Base-by-base conservation (phyloP, 64 coral and sea anemone genomes). In the Pachyseris speciosa region DNA sequence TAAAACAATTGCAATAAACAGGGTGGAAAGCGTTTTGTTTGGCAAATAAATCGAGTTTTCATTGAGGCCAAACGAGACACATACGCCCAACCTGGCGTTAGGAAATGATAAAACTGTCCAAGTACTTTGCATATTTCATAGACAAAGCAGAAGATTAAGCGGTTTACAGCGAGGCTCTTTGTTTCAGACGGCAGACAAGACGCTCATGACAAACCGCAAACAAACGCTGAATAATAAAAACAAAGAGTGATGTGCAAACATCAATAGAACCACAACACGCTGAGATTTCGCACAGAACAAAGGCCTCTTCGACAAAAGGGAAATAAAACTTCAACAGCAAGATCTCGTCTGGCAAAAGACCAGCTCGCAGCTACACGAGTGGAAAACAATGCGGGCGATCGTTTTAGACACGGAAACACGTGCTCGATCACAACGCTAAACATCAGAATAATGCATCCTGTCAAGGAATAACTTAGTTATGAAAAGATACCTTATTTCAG, bases 41-140 rank as follows among this genome's bases (percentile, higher is more conserved):
- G 22, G 5, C 6, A 61, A 25, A 20, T 6, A 61, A 25, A 25
- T 7, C 22, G 4, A 25, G 0, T 61, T 4, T 45, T 24, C 20
- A 33, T 8, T 16, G 27, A 68, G 15, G n/a, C 2, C 2, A 44
- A 49, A 10, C 15, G 13, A 7, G 24, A 51, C 73, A 76, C 8
- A n/a, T 31, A 17, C 27, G 0, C 16, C 10, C 12, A 41, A 37
- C 19, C 28, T 41, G 77, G 52, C 22, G 33, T 52, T 5, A 50
- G 26, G 11, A 30, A 75, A 34, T n/a, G 7, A 20, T 29, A 9
- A 37, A 22, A 57, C 8, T 19, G 16, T 61, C n/a, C n/a, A n/a
- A n/a, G n/a, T n/a, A n/a, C n/a, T 81, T 61, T 13, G 11, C 77
- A 81, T 81, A 81, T 40, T 61, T 61, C 10, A 15, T 53, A 81